Evolutionary conservation across 1,140 invertebrate species (phyloP), one percentile per base, ranked within the genome.

Genomic region (Drosophila insularis): DNA sequence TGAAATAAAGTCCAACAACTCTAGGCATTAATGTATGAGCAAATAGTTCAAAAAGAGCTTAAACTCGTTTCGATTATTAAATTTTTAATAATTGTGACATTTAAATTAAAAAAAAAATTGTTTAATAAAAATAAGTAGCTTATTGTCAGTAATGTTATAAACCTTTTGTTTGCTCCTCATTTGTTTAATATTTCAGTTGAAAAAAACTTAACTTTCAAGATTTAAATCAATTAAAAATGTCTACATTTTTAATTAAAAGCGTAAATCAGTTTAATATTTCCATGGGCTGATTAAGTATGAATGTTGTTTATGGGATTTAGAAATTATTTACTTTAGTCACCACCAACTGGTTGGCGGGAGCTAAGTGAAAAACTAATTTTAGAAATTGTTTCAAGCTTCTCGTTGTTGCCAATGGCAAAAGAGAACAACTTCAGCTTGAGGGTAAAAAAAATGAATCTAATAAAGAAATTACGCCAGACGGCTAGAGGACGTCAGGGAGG

Each of bases 401-500:
- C 13, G 63, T 68, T 14, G 23, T 59, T 46, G 74, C 61, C 58
- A 68, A 21, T 32, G 50, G 60, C 60, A 13, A 63, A 58, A 79
- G 68, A 60, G 73, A 5, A 27, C 6, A 27, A 65, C 71, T 67
- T 71, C 68, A 63, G 71, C 40, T 80, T 73, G 32, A 56, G 56
- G 74, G 63, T 10, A 27, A 27, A 64, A 63, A 46, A 56, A 85
- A 85, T 79, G 79, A 84, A 84, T 89, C 84, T 78, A 89, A 89
- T 89, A 89, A 89, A 89, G 85, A 89, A 89, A 89, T 89, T 89
- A 89, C 85, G 81, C 71, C 63, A 84, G 80, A 84, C 73, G 74
- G 68, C 56, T 63, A 21, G 39, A 21, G 13, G 43, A n/a, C 23
- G 11, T 53, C 65, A 46, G 31, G 58, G 40, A 59, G 58, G 50